phyloP scores from a whole-genome alignment of 2,888 invertebrate genomes.

The Clusia tigrina region DNA sequence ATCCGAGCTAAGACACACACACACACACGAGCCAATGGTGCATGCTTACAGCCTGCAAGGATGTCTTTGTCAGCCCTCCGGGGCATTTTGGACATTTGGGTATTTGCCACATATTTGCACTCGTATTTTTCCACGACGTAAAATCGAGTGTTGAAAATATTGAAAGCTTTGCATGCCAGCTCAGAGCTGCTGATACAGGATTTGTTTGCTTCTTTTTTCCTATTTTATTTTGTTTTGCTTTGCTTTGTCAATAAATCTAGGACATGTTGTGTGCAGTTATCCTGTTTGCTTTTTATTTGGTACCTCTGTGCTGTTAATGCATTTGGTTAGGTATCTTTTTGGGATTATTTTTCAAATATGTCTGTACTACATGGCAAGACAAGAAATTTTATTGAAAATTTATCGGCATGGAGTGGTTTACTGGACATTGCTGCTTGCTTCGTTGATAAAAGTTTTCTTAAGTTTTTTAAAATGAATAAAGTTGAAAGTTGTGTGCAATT shows the following conservation, averaged over 20 bases:
- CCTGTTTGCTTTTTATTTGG: background rate
- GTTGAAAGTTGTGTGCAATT: background rate
- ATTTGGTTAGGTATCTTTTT: background rate
- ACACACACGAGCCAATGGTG: no score
- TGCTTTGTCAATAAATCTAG: background rate
- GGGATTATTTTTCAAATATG: background rate
- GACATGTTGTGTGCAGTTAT: background rate
- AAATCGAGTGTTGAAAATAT: background rate
- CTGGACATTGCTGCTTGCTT: background rate
- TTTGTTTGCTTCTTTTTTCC: background rate
- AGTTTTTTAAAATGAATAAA: background rate
- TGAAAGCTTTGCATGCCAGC: conserved; percentile 7
- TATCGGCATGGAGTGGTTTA: background rate
- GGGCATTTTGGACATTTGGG: no score
- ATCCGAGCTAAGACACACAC: no score
- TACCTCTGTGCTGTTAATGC: background rate
- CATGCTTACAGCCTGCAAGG: background rate
- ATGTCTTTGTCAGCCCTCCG: background rate
- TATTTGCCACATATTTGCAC: conserved; percentile 1
- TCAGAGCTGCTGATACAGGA: background rate
- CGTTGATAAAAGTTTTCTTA: conserved; percentile 1
- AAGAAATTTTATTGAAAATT: background rate
- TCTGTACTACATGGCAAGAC: background rate
- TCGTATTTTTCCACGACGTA: background rate
- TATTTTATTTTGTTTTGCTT: background rate